phyloP scores from a whole-genome alignment of 2,888 invertebrate species.

The Erpobdella octoculata region DNA sequence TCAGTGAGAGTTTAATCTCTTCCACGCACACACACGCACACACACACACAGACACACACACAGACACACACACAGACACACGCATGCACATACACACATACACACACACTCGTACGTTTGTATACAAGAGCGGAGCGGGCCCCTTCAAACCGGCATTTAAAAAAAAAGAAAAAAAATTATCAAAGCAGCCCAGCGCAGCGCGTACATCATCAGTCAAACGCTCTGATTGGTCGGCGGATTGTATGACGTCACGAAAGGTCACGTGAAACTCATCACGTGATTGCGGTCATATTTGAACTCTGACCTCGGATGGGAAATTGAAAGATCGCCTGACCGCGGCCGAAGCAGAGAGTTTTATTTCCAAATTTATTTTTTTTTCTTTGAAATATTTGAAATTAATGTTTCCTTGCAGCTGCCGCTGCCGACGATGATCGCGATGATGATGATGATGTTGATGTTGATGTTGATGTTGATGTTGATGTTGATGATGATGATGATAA shows the following conservation, averaged over 20 bases:
- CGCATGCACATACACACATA: slow-evolving; percentile 3
- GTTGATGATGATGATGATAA: slow-evolving; percentile 7
- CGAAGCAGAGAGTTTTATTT: neutral
- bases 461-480: neutral
- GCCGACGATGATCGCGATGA: neutral
- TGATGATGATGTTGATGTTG: neutral
- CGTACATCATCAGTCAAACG: slow-evolving; percentile 16
- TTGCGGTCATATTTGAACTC: slow-evolving; percentile 7
- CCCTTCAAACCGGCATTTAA: neutral
- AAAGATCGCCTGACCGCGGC: neutral
- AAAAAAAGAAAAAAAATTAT: slow-evolving; percentile 6
- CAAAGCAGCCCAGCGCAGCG: neutral
- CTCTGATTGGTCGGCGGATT: slow-evolving; percentile 20
- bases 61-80: neutral
- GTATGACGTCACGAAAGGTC: slow-evolving; percentile 16
- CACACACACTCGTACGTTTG: neutral
- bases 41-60: neutral
- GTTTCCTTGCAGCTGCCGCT: no score
- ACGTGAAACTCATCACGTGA: slow-evolving; percentile 21
- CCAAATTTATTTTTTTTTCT: no score
- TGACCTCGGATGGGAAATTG: slow-evolving; percentile 6
- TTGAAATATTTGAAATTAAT: no score
- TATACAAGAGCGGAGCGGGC: neutral
- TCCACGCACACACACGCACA: neutral
- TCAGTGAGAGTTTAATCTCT: neutral